These are phyloP conservation scores for Griposia aprilina DNA, from an alignment of 2,888 invertebrate genomes.

Conservation along the genomic window DNA sequence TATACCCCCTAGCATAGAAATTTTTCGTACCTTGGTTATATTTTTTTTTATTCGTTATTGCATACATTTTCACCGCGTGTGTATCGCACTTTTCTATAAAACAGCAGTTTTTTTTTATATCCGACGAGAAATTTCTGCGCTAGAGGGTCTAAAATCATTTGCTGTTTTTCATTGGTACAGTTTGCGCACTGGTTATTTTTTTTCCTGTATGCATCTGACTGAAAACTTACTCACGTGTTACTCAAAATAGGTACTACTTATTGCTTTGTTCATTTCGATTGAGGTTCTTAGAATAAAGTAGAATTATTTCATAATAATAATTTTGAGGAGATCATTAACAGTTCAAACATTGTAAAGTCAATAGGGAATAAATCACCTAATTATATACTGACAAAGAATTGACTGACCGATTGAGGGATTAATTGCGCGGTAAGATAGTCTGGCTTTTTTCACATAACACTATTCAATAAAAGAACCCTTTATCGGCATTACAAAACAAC, in stretches of 20 bases:
- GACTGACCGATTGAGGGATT: neutral
- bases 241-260: neutral
- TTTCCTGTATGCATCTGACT: neutral
- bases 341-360: neutral
- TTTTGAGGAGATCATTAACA: neutral
- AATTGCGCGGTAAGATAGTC: slow-evolving; percentile 4
- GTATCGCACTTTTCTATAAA: no score
- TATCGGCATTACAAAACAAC: slow-evolving; percentile 17
- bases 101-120: no score
- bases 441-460: slow-evolving; percentile 5
- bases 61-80: no score
- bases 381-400: neutral
- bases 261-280: neutral
- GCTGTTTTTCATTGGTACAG: no score
- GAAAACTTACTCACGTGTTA: neutral
- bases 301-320: neutral
- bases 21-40: no score
- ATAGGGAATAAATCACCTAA: neutral
- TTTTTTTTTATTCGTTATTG: no score
- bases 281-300: neutral
- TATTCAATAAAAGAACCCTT: slow-evolving; percentile 27
- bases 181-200: no score
- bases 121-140: no score
- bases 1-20: no score
- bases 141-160: no score